Percentiles rank a stretch among this genome's conserved stretches.
Conservation (phyloP, 2,113 vertebrate species). For the Marcusenius ussheri region DNA sequence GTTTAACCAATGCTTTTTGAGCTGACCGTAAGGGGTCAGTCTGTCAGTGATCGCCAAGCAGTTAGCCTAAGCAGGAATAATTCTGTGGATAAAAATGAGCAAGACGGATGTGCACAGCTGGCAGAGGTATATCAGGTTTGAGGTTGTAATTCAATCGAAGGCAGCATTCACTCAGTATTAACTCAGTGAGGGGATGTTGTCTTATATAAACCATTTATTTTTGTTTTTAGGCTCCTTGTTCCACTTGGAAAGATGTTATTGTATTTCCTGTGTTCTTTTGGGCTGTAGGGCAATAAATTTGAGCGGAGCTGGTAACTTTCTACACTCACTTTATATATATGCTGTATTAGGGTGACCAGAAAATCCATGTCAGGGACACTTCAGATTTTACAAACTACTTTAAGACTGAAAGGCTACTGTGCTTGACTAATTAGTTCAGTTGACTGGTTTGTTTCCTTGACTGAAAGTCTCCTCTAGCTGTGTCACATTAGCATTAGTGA, state of each 20-base stretch:
- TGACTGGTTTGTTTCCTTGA: not conserved
- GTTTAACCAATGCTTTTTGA: not conserved
- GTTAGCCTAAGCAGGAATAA: not conserved
- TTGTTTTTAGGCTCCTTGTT: not conserved
- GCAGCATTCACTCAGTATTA: not conserved
- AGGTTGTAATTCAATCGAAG: not conserved
- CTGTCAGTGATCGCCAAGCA: not conserved
- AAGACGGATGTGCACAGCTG: not conserved
- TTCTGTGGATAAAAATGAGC: not conserved
- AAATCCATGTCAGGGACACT: not conserved
- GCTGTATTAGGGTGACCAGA: not conserved
- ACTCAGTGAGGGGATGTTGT: not conserved
- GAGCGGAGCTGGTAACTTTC: not conserved
- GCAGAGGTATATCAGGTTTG: not conserved
- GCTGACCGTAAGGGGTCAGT: not conserved
- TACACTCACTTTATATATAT: not conserved
- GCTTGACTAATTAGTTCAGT: not conserved
- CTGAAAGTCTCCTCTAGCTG: not conserved
- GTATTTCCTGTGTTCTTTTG: not conserved
- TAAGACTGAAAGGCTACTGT: not conserved
- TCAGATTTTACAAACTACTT: not conserved
- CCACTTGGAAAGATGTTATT: not conserved
- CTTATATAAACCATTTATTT: not conserved
- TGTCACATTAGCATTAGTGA: not conserved
- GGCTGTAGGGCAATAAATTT: not conserved